A percentile compares a stretch with the other conserved stretches of the same genome.
These are phyloP conservation scores for Drosophila nigrodunni DNA, from an alignment of 1,140 invertebrate genomes.

Conservation along the genomic window DNA sequence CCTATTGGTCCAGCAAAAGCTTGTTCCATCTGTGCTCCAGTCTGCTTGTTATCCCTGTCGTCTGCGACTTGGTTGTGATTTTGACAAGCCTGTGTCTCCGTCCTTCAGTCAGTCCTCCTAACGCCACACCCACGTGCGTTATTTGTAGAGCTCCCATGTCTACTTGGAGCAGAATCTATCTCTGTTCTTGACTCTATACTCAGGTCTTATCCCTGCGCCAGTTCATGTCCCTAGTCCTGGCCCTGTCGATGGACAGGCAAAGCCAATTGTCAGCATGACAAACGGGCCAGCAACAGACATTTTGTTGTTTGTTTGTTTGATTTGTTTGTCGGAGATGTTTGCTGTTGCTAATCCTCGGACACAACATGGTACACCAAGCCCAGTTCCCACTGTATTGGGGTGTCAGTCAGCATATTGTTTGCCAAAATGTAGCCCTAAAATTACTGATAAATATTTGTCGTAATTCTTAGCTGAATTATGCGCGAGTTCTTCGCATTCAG, in stretches of 20 bases:
- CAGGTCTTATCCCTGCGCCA: background rate
- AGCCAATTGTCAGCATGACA: slow-evolving; percentile 78
- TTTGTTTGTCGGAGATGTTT: slow-evolving; percentile 56
- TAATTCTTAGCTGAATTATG: slow-evolving; percentile 73
- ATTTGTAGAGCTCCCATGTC: slow-evolving; percentile 59
- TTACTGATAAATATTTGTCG: slow-evolving; percentile 81
- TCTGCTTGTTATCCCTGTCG: slow-evolving; percentile 63
- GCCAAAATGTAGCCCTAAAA: slow-evolving; percentile 53
- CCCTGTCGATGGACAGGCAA: slow-evolving; percentile 53
- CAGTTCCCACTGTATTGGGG: background rate
- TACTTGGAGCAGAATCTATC: slow-evolving; percentile 6
- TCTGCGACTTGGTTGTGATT: slow-evolving; percentile 74
- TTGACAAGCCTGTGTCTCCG: slow-evolving; percentile 60
- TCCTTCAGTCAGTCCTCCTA: slow-evolving; percentile 1
- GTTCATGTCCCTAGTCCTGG: slow-evolving; percentile 23
- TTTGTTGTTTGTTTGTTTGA: slow-evolving; percentile 38
- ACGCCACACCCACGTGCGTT: slow-evolving; percentile 33
- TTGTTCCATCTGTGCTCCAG: slow-evolving; percentile 42
- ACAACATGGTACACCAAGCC: slow-evolving; percentile 26
- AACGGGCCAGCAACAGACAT: slow-evolving; percentile 62
- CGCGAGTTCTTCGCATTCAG: slow-evolving; percentile 27
- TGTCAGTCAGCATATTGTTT: slow-evolving; percentile 72
- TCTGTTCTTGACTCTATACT: background rate
- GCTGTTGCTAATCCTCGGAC: slow-evolving; percentile 66
- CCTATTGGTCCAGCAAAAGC: slow-evolving; percentile 22